Evolutionary conservation across 2,888 invertebrate genomes (phyloP), one percentile per base, ranked within the genome.

Genomic region (Trachelus tabidus): DNA sequence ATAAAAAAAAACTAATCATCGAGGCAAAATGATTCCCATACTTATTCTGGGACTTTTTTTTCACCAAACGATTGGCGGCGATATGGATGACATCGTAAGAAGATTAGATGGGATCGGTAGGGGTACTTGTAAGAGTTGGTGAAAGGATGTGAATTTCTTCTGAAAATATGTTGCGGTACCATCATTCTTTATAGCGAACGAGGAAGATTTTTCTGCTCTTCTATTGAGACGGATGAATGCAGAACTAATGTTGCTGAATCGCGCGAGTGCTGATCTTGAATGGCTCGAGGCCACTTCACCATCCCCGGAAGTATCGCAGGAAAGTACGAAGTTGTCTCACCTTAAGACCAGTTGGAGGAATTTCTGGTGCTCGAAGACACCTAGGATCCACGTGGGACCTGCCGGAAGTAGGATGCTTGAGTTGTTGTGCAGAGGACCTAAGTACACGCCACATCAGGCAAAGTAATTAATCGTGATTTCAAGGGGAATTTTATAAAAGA

Each of bases 341-440:
- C 75, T 80, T 9, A 79, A 79, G 68, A 77, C 76, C 6, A 75
- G 69, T 11, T 86, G 85, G 85, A 83, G 75, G 75, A 83, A 81
- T 34, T 56, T 76, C 11, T 80, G 84, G 84, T 87, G 87, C 69
- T 15, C 78, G 75, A 74, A 31, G 79, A 77, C 80, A 76, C 85
- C 34, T 40, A 73, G 68, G 15, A 80, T 68, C 34, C 73, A 75
- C 76, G 33, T 37, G n/a, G 56, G 73, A 69, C 77, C 75, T n/a
- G 71, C 74, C 37, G 75, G 94, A 81, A 87, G 86, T 74, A 92
- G 95, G 80, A 94, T 94, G 92, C 88, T 93, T 76, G 93, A 93
- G 90, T 89, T 95, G 15, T 84, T 95, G 71, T 96, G 95, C 85
- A 92, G 94, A 83, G 95, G 95, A 71, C 94, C 95, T 0, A 93